Conservation (phyloP, 2,797 vertebrate genomes). For the Salarias fasciatus region DNA sequence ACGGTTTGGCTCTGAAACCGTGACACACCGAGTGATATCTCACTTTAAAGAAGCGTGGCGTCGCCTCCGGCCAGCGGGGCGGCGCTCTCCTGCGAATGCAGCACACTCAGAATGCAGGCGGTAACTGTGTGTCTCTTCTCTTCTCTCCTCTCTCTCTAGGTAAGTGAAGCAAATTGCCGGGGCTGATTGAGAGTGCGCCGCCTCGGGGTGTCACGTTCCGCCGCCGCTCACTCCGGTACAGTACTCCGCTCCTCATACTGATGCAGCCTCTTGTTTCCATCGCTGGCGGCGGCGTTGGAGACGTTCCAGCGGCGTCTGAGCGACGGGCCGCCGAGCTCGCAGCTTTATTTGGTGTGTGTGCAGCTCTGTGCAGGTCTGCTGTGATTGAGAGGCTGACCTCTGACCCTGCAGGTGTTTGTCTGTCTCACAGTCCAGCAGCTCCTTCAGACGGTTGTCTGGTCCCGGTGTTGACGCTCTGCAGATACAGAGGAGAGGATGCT, state of each 20-base stretch:
- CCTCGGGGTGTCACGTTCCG: conserved; percentile 41
- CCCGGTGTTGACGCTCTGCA: too few relatives aligned
- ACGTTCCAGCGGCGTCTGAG: too few relatives aligned
- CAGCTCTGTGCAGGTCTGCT: too few relatives aligned
- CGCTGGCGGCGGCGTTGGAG: too few relatives aligned
- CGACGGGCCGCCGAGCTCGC: too few relatives aligned
- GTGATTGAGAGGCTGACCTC: too few relatives aligned
- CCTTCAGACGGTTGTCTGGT: too few relatives aligned
- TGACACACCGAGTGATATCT: conserved; percentile 37
- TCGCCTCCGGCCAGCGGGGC: conserved; percentile 32
- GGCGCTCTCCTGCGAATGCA: conserved; percentile 29
- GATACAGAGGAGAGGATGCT: too few relatives aligned
- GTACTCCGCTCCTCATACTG: conserved; percentile 41
- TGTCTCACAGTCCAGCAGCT: too few relatives aligned
- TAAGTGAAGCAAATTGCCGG: conserved; percentile 76
- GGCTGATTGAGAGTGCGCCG: conserved; percentile 63
- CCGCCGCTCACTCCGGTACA: conserved; percentile 53
- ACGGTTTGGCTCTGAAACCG: background rate
- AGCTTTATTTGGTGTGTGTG: too few relatives aligned
- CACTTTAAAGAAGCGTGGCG: conserved; percentile 27
- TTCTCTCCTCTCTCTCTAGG: conserved; percentile 67
- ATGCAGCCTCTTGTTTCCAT: conserved; percentile 9
- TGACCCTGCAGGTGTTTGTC: too few relatives aligned
- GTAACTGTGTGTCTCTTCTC: conserved; percentile 46
- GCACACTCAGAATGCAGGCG: conserved; percentile 38